Conservation (phyloP, 1,140 invertebrate species). For the Cotesia vestalis region DNA sequence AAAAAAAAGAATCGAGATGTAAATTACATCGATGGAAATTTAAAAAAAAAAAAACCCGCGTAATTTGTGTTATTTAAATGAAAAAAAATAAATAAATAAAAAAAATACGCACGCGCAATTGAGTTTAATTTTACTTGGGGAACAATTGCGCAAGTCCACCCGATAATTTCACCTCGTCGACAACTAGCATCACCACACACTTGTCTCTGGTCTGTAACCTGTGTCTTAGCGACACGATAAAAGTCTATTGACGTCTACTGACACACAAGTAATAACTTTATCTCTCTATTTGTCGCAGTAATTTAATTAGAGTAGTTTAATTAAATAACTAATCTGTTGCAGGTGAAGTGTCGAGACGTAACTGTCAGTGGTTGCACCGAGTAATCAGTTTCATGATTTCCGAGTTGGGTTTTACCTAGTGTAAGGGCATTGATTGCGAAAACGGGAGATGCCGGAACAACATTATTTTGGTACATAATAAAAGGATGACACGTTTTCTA, state of each 20-base stretch:
- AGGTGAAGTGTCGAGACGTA: neutral
- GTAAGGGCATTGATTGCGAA: neutral
- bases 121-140: neutral
- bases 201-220: slow-evolving; percentile 15
- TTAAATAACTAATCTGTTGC: neutral
- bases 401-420: too few species aligned
- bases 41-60: slow-evolving; percentile 10
- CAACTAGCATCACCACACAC: neutral
- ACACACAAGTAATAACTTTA: neutral
- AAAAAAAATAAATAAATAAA: neutral
- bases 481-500: slow-evolving; percentile 34
- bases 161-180: slow-evolving; percentile 3
- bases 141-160: slow-evolving; percentile 18
- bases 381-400: neutral
- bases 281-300: neutral
- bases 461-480: slow-evolving; percentile 33
- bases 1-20: neutral
- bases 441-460: slow-evolving; percentile 32
- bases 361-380: too few species aligned
- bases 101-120: slow-evolving; percentile 1
- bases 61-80: neutral
- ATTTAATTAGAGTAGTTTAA: neutral
- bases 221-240: slow-evolving; percentile 13
- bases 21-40: neutral
- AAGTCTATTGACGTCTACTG: slow-evolving; percentile 29